These are phyloP conservation scores for Andricus curvator DNA, from an alignment of 2,888 invertebrate genomes.

Conservation along the genomic window DNA sequence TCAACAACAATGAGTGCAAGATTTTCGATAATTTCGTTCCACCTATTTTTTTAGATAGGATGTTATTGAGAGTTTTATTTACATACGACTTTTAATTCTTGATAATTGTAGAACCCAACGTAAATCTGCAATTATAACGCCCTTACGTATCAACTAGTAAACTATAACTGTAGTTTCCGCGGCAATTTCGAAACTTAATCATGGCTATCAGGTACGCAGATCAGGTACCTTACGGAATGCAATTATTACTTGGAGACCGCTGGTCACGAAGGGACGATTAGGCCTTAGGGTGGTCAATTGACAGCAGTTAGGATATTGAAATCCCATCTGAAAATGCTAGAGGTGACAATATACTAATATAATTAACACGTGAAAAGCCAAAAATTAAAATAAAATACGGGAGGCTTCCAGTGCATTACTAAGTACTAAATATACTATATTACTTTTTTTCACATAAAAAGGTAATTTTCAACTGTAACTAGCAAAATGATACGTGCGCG, in stretches of 20 bases:
- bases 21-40: no score
- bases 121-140: neutral
- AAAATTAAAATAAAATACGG: no score
- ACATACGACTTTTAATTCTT: neutral
- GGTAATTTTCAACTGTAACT: no score
- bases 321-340: neutral
- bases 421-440: neutral
- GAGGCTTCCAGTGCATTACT: no score
- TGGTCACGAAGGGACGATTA: conserved; percentile 38
- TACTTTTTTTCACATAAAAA: no score
- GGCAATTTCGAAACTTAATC: conserved; percentile 32
- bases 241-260: conserved; percentile 41
- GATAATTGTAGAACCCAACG: neutral
- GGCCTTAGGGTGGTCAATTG: conserved; percentile 23
- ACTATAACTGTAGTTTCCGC: conserved; percentile 10
- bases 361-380: no score
- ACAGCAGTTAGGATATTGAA: conserved; percentile 16
- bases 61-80: no score
- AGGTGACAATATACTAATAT: neutral
- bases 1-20: no score
- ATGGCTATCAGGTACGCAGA: conserved; percentile 22
- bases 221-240: conserved; percentile 35
- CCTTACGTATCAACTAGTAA: neutral
- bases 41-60: no score
- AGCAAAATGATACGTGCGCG: no score